These are phyloP conservation scores for Disparrhopalites patrizii DNA, from an alignment of 2,888 invertebrate species.

Conservation along the genomic window DNA sequence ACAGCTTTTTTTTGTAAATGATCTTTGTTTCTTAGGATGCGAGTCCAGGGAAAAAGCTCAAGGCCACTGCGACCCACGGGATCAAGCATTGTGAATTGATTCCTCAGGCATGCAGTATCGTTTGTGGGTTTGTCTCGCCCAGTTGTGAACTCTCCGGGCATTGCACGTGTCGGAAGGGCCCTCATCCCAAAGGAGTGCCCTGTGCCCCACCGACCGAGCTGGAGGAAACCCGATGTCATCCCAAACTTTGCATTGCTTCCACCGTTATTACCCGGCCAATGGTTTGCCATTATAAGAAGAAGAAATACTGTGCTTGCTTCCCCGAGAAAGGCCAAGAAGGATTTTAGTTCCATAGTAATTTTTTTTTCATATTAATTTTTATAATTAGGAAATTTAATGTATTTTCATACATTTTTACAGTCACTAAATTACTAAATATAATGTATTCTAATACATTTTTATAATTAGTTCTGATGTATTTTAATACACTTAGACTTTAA, in stretches of 20 bases:
- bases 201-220: background rate
- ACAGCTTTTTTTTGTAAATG: too few relatives aligned
- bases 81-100: slow-evolving; percentile 12
- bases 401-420: too few relatives aligned
- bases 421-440: too few relatives aligned
- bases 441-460: too few relatives aligned
- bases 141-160: slow-evolving; percentile 16
- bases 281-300: slow-evolving; percentile 5
- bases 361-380: too few relatives aligned
- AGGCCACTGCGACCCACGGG: background rate
- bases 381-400: too few relatives aligned
- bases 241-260: background rate
- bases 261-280: background rate
- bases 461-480: too few relatives aligned
- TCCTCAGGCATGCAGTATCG: background rate
- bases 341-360: too few relatives aligned
- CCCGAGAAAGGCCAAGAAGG: background rate
- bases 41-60: too few relatives aligned
- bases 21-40: too few relatives aligned
- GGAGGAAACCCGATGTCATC: slow-evolving; percentile 5
- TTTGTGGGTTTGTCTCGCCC: background rate
- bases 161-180: background rate
- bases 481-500: too few relatives aligned
- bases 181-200: background rate
- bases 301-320: slow-evolving; percentile 17